Percentiles rank a stretch among this genome's conserved stretches.
phyloP scores from a whole-genome alignment of 2,888 invertebrate genomes.

The Heliconius cydno region DNA sequence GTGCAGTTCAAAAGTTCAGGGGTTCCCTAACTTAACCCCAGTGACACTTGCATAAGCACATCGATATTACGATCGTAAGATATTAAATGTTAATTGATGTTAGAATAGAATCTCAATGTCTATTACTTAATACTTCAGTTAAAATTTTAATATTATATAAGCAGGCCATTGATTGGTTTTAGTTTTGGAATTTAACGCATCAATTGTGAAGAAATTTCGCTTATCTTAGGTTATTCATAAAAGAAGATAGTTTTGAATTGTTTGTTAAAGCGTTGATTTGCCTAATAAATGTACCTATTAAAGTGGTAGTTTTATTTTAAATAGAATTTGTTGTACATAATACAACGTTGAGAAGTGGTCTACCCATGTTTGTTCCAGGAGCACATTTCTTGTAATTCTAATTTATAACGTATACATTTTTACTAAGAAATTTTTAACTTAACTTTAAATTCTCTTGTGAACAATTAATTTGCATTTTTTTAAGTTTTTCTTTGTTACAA shows the following conservation, averaged over 20 bases:
- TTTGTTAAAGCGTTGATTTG: not conserved
- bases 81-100: not conserved
- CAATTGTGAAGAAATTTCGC: not conserved
- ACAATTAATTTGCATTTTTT: no score
- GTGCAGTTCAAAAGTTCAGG: not conserved
- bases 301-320: not conserved
- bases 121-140: no score
- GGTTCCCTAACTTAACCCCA: not conserved
- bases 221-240: not conserved
- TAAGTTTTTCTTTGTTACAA: no score
- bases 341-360: no score
- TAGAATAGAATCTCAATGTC: slow-evolving; percentile 1
- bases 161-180: not conserved
- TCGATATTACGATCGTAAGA: not conserved
- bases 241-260: not conserved
- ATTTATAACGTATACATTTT: no score
- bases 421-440: no score
- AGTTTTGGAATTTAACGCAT: no score
- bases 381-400: not conserved
- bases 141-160: not conserved
- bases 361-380: not conserved
- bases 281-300: not conserved
- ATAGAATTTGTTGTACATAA: not conserved
- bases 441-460: no score
- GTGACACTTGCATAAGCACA: not conserved